Conservation (phyloP, 2,113 vertebrate genomes). For the Forbesichthys agassizii region DNA sequence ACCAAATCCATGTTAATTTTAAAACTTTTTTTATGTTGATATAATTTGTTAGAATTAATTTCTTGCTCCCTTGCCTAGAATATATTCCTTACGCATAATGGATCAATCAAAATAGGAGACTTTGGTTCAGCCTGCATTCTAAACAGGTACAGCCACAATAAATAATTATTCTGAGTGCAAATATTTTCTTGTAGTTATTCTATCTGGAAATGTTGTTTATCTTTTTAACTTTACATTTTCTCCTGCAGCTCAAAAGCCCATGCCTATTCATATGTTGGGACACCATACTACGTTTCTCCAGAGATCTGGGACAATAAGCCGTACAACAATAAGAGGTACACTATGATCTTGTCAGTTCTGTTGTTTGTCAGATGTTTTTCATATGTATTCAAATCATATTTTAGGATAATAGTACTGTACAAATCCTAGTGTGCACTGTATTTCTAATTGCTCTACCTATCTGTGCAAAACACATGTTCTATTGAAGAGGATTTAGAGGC, state of each 20-base stretch:
- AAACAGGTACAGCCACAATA: slow-evolving; percentile 77
- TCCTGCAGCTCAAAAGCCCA: slow-evolving; percentile 80
- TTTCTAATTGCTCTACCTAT: too few species aligned
- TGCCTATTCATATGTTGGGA: slow-evolving; percentile 88
- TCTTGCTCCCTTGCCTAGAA: slow-evolving; percentile 76
- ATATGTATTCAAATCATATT: background rate
- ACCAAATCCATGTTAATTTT: background rate
- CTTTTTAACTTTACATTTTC: slow-evolving; percentile 29
- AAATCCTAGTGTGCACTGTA: too few species aligned
- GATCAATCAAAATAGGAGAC: slow-evolving; percentile 88
- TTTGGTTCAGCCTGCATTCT: slow-evolving; percentile 91
- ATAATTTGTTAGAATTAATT: slow-evolving; percentile 15
- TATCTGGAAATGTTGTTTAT: background rate
- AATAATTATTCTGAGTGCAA: background rate
- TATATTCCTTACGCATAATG: slow-evolving; percentile 86
- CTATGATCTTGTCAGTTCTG: slow-evolving; percentile 4
- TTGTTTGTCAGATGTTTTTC: background rate
- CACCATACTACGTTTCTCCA: slow-evolving; percentile 93
- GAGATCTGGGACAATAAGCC: slow-evolving; percentile 94
- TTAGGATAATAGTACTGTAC: too few species aligned
- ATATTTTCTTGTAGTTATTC: background rate
- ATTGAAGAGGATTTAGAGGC: too few species aligned
- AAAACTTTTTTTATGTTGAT: slow-evolving; percentile 9
- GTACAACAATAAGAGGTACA: slow-evolving; percentile 94
- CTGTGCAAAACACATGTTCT: background rate